A percentile compares a stretch with the other conserved stretches of the same genome.
These are phyloP conservation scores for Montifringilla adamsi DNA, from an alignment of 2,113 vertebrate species.

Conservation along the genomic window DNA sequence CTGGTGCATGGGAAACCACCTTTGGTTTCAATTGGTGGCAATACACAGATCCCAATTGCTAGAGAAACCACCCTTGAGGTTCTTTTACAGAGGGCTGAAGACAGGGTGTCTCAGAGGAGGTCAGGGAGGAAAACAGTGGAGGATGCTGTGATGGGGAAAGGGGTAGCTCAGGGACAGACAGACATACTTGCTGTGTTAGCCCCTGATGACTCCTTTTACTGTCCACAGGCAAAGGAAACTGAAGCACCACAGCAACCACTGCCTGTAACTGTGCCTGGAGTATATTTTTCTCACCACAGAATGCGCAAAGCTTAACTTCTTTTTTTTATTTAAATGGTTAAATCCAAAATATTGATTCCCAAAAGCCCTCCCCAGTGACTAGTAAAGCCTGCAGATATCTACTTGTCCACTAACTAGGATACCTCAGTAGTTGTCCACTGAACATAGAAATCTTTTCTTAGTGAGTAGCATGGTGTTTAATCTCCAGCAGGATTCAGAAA, in stretches of 20 bases:
- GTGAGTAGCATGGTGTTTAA: neutral
- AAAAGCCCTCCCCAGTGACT: neutral
- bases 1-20: neutral
- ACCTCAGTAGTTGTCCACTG: neutral
- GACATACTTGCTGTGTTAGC: neutral
- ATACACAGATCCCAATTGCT: neutral
- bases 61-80: neutral
- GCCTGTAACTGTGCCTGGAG: neutral
- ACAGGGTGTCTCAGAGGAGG: neutral
- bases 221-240: fast-evolving
- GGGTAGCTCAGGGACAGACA: neutral
- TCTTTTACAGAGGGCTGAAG: neutral
- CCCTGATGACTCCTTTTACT: neutral
- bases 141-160: neutral
- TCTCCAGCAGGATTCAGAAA: conserved; percentile 8
- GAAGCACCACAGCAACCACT: neutral
- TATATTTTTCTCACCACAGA: neutral
- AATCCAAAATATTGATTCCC: neutral
- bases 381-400: neutral
- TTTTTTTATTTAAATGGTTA: neutral
- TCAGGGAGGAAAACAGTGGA: neutral
- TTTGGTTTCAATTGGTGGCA: neutral
- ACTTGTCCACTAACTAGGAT: neutral
- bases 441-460: neutral
- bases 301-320: neutral